Evolutionary conservation across 2,797 vertebrate species (phyloP).

Genomic region (Rachycentron canadum): DNA sequence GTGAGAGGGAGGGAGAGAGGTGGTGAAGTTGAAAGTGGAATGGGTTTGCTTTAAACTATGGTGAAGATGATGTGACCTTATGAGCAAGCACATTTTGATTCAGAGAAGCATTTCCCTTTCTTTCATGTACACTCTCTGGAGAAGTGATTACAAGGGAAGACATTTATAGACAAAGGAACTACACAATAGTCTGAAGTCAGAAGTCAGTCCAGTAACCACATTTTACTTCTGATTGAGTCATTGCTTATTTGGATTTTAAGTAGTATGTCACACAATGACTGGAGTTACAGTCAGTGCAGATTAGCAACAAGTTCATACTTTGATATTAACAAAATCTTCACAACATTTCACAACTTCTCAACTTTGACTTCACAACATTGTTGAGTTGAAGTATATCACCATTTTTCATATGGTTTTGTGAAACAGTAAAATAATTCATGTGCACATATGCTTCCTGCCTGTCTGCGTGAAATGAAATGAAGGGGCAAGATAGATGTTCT

Average conservation of each 20-base stretch:
- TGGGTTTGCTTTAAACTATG: slow-evolving; percentile 43
- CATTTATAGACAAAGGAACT: slow-evolving; percentile 53
- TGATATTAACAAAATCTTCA: not conserved
- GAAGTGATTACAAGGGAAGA: slow-evolving; percentile 57
- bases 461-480: slow-evolving; percentile 32
- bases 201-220: too few species aligned
- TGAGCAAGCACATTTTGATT: slow-evolving; percentile 51
- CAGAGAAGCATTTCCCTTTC: slow-evolving; percentile 38
- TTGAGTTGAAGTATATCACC: not conserved
- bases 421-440: slow-evolving; percentile 25
- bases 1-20: slow-evolving; percentile 20
- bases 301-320: not conserved
- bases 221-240: too few species aligned
- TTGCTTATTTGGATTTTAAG: slow-evolving; percentile 4
- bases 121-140: slow-evolving; percentile 42
- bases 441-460: slow-evolving; percentile 26
- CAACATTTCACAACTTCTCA: too few species aligned
- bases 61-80: slow-evolving; percentile 56
- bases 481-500: slow-evolving; percentile 25
- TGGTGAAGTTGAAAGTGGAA: slow-evolving; percentile 31
- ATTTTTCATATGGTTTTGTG: slow-evolving; percentile 18
- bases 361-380: not conserved
- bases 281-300: not conserved
- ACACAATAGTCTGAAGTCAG: too few species aligned
- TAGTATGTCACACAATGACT: not conserved